Conservation (phyloP, 1,140 invertebrate species). For the Planococcus citri region DNA sequence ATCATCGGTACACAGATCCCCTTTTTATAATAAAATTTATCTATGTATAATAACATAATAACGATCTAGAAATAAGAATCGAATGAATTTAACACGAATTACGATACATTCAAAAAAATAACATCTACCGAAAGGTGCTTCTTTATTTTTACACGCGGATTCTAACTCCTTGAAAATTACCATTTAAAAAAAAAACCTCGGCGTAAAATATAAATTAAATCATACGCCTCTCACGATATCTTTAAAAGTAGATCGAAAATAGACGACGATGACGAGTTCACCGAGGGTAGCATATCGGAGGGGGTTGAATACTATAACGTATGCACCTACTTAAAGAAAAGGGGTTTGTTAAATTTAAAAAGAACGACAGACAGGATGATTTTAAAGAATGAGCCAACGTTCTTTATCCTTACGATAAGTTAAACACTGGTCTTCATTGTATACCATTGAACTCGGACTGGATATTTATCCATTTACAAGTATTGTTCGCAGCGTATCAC, state of each 20-base stretch:
- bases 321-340: conserved; percentile 15
- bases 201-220: conserved; percentile 19
- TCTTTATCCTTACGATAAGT: conserved; percentile 10
- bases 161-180: conserved; percentile 13
- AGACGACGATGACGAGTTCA: not conserved
- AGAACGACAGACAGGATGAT: conserved; percentile 12
- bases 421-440: conserved; percentile 20
- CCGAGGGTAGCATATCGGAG: not conserved
- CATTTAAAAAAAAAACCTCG: conserved; percentile 16
- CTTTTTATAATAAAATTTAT: not conserved
- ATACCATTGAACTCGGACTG: conserved; percentile 18
- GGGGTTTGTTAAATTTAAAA: conserved; percentile 17
- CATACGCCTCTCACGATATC: conserved; percentile 19
- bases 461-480: conserved; percentile 19
- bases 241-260: conserved; percentile 15
- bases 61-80: conserved; percentile 16
- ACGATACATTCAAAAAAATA: conserved; percentile 8
- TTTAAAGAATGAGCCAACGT: conserved; percentile 16
- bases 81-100: conserved; percentile 19
- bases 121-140: not conserved
- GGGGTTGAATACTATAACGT: not conserved
- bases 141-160: conserved; percentile 11
- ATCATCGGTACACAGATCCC: no score
- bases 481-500: not conserved
- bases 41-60: conserved; percentile 13